Conservation (phyloP, 2,113 vertebrate species). For the Stictonetta naevosa region DNA sequence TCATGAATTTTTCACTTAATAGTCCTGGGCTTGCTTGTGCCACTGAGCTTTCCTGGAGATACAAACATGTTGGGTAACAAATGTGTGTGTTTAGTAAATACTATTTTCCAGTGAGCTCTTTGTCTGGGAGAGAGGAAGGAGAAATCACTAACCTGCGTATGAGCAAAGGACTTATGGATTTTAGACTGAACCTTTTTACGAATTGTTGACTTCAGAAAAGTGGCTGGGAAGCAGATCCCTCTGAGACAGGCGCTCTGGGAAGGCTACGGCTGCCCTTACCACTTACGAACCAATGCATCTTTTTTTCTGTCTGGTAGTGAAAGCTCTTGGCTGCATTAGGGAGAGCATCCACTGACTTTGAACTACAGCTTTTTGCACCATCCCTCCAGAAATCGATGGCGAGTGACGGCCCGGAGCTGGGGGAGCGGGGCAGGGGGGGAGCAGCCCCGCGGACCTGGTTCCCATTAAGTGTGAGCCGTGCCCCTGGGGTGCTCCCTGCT, state of each 20-base stretch:
- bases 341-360: not conserved
- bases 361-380: rapidly evolving
- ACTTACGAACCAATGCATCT: not conserved
- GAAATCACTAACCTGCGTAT: not conserved
- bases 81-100: rapidly evolving
- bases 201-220: not conserved
- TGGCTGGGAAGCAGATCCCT: not conserved
- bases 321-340: not conserved
- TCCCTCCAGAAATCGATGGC: rapidly evolving
- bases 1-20: not conserved
- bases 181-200: not conserved
- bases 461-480: not conserved
- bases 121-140: not conserved
- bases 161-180: not conserved
- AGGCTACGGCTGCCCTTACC: not conserved
- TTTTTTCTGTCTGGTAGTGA: not conserved
- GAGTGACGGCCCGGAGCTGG: not conserved
- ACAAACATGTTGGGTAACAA: rapidly evolving
- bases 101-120: not conserved
- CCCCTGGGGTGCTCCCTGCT: not conserved
- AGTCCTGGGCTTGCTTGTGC: not conserved
- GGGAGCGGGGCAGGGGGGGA: not conserved
- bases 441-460: not conserved
- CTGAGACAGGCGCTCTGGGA: not conserved
- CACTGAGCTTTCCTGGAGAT: not conserved